These are phyloP conservation scores for Anolis carolinensis DNA, from an alignment of 2,113 vertebrate genomes.

Conservation along the genomic window DNA sequence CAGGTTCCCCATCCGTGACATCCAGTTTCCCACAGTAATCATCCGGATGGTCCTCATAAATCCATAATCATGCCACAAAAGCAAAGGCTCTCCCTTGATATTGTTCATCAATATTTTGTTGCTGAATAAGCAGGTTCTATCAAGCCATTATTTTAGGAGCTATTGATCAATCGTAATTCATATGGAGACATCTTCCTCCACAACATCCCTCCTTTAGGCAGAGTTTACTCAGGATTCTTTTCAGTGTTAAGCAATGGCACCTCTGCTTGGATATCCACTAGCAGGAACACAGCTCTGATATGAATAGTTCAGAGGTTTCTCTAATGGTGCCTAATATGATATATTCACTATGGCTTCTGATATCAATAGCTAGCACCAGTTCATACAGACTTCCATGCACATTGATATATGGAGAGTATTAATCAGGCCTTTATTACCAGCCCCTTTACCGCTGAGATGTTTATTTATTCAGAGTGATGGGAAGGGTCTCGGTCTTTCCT, in stretches of 20 bases:
- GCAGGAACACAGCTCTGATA: neutral
- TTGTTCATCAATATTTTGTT: too few relatives aligned
- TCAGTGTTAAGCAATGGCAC: neutral
- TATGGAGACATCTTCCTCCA: constrained; percentile 1
- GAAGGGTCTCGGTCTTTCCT: neutral
- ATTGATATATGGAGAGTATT: neutral
- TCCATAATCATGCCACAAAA: neutral
- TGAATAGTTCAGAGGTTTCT: neutral
- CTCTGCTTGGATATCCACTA: neutral
- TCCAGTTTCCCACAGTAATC: neutral
- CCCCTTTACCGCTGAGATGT: neutral
- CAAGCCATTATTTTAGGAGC: too few relatives aligned
- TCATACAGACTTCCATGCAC: neutral
- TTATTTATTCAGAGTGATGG: neutral
- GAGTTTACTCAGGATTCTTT: neutral
- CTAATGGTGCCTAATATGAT: neutral
- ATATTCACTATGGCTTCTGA: neutral
- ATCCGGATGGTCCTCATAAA: neutral
- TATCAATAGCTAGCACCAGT: neutral
- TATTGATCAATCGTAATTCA: neutral
- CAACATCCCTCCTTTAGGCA: neutral
- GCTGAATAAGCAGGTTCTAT: neutral
- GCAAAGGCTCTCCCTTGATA: neutral
- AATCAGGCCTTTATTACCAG: neutral
- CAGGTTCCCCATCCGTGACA: neutral